Percentiles rank a stretch among this genome's conserved stretches.
Conservation (phyloP, 2,888 invertebrate genomes). For the Pogonocherus hispidulus region DNA sequence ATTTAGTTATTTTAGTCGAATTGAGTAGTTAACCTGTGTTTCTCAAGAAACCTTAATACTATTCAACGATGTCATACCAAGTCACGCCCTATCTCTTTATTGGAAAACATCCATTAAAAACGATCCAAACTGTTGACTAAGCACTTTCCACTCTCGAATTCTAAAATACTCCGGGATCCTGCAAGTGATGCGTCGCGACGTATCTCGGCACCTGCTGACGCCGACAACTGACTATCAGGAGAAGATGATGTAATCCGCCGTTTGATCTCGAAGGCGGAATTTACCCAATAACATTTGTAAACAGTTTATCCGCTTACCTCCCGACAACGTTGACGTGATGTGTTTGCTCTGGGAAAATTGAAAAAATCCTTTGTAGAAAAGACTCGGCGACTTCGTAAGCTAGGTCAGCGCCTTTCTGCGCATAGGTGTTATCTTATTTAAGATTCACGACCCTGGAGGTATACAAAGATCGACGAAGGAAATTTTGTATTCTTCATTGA, state of each 20-base stretch:
- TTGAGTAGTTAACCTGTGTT: no score
- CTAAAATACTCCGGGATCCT: not conserved
- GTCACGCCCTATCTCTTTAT: no score
- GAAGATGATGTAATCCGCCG: constrained; percentile 42
- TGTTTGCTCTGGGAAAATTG: constrained; percentile 39
- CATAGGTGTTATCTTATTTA: no score
- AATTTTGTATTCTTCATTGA: no score
- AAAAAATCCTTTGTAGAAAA: constrained; percentile 16
- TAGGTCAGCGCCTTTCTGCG: not conserved
- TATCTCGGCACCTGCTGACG: constrained; percentile 32
- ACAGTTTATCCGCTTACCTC: constrained; percentile 42
- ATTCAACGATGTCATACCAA: no score
- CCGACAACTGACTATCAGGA: constrained; percentile 40
- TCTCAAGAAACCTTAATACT: no score
- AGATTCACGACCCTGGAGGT: no score
- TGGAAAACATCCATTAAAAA: not conserved
- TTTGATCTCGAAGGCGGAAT: constrained; percentile 42
- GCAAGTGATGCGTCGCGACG: not conserved
- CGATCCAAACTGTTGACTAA: not conserved
- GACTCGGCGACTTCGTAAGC: not conserved
- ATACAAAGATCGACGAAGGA: no score
- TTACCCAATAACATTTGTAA: constrained; percentile 45
- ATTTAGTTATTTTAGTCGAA: no score
- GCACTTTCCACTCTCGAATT: not conserved
- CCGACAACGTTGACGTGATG: constrained; percentile 40